Percentiles rank a stretch among this genome's conserved stretches.
Evolutionary conservation across 2,888 invertebrate genomes (phyloP).

Genomic region (Aphelenchoides bicaudatus): DNA sequence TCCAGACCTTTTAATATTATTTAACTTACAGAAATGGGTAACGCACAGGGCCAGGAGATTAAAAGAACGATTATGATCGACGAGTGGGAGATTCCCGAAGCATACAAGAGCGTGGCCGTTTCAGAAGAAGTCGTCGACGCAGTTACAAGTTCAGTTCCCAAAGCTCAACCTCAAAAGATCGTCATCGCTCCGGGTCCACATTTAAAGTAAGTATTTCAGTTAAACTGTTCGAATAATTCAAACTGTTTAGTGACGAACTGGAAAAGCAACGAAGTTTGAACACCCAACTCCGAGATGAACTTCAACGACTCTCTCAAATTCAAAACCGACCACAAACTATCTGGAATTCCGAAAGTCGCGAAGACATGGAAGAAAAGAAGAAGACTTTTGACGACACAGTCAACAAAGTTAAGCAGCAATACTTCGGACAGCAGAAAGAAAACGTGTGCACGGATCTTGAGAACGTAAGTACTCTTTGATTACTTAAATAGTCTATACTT

Average conservation of each 20-base stretch:
- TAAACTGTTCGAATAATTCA: too few species aligned
- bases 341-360: slow-evolving; percentile 16
- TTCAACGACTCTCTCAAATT: slow-evolving; percentile 47
- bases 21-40: slow-evolving; percentile 10
- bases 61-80: slow-evolving; percentile 45
- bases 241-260: slow-evolving; percentile 49
- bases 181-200: too few species aligned
- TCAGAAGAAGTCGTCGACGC: slow-evolving; percentile 49
- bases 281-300: slow-evolving; percentile 41
- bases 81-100: slow-evolving; percentile 53
- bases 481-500: too few species aligned
- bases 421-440: slow-evolving; percentile 53
- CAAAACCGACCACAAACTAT: slow-evolving; percentile 35
- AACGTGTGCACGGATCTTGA: slow-evolving; percentile 56
- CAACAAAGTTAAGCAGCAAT: slow-evolving; percentile 52
- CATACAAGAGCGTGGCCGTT: slow-evolving; percentile 50
- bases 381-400: slow-evolving; percentile 57
- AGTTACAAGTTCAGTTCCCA: slow-evolving; percentile 26
- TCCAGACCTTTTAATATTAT: too few species aligned
- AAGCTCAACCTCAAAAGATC: too few species aligned
- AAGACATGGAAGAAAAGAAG: slow-evolving; percentile 54
- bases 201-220: too few species aligned
- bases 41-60: too few species aligned
- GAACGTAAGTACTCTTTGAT: slow-evolving; percentile 45
- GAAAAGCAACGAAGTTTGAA: slow-evolving; percentile 48